phyloP scores from a whole-genome alignment of 2,113 vertebrate genomes.

The Pseudopipra pipra region DNA sequence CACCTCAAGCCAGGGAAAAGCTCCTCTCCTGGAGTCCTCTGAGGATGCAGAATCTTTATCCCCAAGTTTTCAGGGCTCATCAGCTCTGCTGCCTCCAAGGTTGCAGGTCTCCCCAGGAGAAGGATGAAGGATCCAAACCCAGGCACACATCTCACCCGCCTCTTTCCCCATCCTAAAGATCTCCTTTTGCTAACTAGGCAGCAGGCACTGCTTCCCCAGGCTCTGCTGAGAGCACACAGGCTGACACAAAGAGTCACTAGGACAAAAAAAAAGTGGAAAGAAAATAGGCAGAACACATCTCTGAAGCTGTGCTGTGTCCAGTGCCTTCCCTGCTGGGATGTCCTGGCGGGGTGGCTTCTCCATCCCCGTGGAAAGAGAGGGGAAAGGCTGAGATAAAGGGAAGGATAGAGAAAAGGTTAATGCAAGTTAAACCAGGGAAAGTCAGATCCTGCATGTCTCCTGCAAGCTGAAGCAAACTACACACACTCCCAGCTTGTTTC shows the following conservation, averaged over 20 bases:
- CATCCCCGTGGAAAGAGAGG: neutral
- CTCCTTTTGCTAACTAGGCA: neutral
- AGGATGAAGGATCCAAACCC: neutral
- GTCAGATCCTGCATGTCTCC: neutral
- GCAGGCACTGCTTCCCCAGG: neutral
- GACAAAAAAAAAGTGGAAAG: neutral
- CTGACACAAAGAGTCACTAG: neutral
- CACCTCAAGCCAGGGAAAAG: neutral
- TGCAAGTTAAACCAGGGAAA: neutral
- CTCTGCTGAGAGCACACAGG: neutral
- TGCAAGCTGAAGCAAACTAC: neutral
- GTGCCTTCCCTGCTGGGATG: neutral
- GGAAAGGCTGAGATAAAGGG: neutral
- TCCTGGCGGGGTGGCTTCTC: neutral
- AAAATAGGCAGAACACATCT: neutral
- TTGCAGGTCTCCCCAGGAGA: neutral
- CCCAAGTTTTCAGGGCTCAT: neutral
- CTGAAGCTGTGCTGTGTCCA: neutral
- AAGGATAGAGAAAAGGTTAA: neutral
- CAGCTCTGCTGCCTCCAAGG: neutral
- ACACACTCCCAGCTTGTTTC: neutral
- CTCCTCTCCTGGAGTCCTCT: neutral
- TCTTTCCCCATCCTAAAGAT: neutral
- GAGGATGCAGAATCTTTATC: rapidly evolving
- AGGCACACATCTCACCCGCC: neutral